These are phyloP conservation scores for Acrocephalus arundinaceus DNA, from an alignment of 2,113 vertebrate species.

Conservation along the genomic window DNA sequence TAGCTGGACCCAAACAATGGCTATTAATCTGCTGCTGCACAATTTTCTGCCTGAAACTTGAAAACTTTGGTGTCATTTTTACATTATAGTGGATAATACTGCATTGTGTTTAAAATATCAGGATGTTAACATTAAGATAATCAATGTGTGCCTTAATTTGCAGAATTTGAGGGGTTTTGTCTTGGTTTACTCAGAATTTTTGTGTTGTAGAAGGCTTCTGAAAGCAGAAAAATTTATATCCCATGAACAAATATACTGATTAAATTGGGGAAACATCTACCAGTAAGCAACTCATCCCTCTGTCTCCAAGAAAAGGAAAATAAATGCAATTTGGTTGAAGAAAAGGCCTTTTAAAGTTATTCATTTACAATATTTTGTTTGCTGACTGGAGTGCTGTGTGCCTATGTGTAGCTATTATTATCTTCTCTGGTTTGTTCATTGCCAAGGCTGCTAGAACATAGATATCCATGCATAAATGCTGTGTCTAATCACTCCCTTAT, in stretches of 20 bases:
- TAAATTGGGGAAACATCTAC: background rate
- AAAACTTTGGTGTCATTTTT: background rate
- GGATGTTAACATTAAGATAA: background rate
- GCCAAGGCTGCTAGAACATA: background rate
- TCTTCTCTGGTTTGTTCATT: background rate
- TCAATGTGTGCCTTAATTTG: background rate
- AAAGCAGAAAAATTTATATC: background rate
- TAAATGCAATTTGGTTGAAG: background rate
- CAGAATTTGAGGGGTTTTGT: background rate
- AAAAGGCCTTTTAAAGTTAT: background rate
- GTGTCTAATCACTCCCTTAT: background rate
- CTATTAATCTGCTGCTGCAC: background rate
- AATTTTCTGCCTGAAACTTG: background rate
- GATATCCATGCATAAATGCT: background rate
- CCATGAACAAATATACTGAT: accelerated
- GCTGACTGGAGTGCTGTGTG: background rate
- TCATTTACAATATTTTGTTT: background rate
- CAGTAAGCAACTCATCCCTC: background rate
- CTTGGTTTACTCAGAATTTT: background rate
- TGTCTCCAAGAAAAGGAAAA: background rate
- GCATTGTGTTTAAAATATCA: background rate
- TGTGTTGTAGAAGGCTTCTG: background rate
- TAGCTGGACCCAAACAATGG: background rate
- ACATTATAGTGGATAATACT: background rate
- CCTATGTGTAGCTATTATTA: background rate